Evolutionary conservation across 2,797 vertebrate species (phyloP).

Genomic region (Acanthurus tractus): DNA sequence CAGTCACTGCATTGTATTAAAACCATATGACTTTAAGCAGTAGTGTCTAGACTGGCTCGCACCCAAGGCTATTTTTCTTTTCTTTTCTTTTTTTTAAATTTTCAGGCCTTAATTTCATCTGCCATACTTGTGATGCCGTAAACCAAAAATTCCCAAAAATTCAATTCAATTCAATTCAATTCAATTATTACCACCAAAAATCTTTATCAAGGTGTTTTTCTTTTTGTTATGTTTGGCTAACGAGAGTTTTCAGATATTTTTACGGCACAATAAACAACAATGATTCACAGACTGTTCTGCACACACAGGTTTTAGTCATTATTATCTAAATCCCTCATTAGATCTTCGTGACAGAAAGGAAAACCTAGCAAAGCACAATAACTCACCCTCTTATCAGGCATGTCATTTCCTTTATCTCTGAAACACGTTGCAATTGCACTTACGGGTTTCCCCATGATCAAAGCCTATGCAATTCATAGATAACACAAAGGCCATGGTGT

Average conservation of each 20-base stretch:
- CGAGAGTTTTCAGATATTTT: constrained; percentile 15
- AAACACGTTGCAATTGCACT: constrained; percentile 20
- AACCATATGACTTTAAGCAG: constrained; percentile 58
- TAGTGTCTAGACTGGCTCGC: constrained; percentile 55
- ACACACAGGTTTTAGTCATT: constrained; percentile 13
- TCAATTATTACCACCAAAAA: constrained; percentile 14
- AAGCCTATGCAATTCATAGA: constrained; percentile 30
- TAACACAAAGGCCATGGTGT: not conserved
- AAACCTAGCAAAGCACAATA: constrained; percentile 22
- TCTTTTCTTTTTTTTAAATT: constrained; percentile 38
- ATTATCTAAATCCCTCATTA: not conserved
- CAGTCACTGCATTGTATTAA: constrained; percentile 47
- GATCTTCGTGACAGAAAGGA: not conserved
- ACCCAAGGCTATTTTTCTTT: constrained; percentile 40
- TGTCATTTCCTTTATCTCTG: constrained; percentile 14
- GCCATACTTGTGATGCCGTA: constrained; percentile 39
- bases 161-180: constrained; percentile 32
- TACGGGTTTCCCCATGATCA: constrained; percentile 30
- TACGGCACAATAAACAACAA: not conserved
- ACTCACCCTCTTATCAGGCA: constrained; percentile 16
- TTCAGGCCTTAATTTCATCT: constrained; percentile 9
- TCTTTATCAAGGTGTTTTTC: constrained; percentile 9
- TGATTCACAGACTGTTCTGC: constrained; percentile 9
- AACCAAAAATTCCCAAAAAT: constrained; percentile 6
- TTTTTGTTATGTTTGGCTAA: constrained; percentile 15